These are phyloP conservation scores for Stenotaenia linearis DNA, from an alignment of 2,888 invertebrate species.

Conservation along the genomic window DNA sequence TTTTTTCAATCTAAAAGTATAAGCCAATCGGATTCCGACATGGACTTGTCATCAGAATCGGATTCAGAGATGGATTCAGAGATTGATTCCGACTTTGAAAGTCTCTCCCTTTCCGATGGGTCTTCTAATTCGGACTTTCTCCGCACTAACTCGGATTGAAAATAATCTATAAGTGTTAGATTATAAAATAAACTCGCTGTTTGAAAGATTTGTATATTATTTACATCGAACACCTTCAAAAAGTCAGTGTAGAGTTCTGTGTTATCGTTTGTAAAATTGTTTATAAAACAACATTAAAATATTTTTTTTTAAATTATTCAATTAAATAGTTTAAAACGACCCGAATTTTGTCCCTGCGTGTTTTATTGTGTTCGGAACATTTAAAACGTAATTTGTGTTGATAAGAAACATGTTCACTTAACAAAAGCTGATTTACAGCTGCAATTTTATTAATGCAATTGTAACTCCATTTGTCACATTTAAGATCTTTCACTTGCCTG, in stretches of 20 bases:
- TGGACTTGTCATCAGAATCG: not conserved
- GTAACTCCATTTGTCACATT: slow-evolving; percentile 12
- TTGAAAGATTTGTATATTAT: no score
- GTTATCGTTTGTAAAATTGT: not conserved
- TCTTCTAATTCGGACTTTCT: not conserved
- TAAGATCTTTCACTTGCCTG: slow-evolving; percentile 1
- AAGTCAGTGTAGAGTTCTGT: not conserved
- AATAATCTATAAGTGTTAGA: no score
- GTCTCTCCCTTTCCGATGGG: not conserved
- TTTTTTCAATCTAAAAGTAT: not conserved
- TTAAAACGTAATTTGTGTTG: no score
- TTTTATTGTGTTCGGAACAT: no score
- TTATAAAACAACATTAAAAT: no score
- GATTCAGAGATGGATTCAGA: not conserved
- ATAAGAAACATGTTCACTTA: not conserved
- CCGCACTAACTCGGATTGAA: not conserved
- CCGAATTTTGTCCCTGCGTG: no score
- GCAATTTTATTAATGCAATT: slow-evolving; percentile 7
- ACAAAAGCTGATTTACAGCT: slow-evolving; percentile 9
- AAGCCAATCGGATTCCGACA: not conserved
- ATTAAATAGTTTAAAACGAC: no score
- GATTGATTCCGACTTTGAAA: not conserved
- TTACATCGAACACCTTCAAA: not conserved
- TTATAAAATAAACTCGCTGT: no score
- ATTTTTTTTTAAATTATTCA: no score